These are phyloP conservation scores for Neuroterus valhalla DNA, from an alignment of 1,140 invertebrate species.

Conservation along the genomic window DNA sequence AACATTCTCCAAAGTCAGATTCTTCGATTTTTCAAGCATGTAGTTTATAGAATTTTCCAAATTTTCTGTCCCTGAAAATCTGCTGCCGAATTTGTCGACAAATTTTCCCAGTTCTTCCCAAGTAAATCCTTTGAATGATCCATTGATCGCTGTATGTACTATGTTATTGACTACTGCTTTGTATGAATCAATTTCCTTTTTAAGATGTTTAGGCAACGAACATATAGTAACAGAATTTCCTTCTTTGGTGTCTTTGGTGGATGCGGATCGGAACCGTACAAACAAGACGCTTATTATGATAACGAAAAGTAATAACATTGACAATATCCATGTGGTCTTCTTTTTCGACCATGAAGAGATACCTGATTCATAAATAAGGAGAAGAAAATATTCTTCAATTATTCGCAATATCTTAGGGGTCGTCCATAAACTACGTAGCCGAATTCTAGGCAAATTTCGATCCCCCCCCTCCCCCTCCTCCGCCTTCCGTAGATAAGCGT, in stretches of 20 bases:
- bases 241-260: background rate
- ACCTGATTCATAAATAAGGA: too few relatives aligned
- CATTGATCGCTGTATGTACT: constrained; percentile 76
- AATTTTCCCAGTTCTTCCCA: constrained; percentile 81
- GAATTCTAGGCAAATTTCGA: too few relatives aligned
- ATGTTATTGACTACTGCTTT: constrained; percentile 76
- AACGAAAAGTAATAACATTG: too few relatives aligned
- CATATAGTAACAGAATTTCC: constrained; percentile 34
- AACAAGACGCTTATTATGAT: too few relatives aligned
- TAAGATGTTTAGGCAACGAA: constrained; percentile 42
- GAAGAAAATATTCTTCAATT: too few relatives aligned
- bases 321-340: too few relatives aligned
- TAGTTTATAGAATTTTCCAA: constrained; percentile 85
- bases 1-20: constrained; percentile 78
- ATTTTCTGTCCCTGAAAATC: constrained; percentile 79
- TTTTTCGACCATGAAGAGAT: too few relatives aligned
- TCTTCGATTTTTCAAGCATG: constrained; percentile 77
- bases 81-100: constrained; percentile 83
- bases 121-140: constrained; percentile 77
- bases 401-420: too few relatives aligned
- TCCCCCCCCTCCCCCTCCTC: too few relatives aligned
- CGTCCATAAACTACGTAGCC: too few relatives aligned
- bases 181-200: constrained; percentile 79
- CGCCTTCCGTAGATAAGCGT: too few relatives aligned
- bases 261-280: too few relatives aligned